phyloP scores from a whole-genome alignment of 2,113 vertebrate species.

The Danio rerio region DNA sequence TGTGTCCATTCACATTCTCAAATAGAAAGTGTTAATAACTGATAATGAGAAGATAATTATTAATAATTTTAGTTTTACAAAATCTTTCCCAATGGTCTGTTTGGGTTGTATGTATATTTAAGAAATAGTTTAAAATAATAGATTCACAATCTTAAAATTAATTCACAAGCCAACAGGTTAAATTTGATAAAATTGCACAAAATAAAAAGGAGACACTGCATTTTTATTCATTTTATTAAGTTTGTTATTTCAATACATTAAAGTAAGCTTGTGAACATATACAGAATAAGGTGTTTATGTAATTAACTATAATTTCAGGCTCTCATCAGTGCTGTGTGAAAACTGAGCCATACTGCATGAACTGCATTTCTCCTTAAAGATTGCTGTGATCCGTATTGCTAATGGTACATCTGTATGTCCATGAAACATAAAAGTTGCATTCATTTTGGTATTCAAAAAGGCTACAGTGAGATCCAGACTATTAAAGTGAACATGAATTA shows the following conservation, averaged over 20 bases:
- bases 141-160: no score
- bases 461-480: neutral
- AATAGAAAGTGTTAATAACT: no score
- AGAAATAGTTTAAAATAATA: no score
- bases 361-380: neutral
- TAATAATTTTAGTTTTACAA: no score
- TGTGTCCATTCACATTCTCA: no score
- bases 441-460: conserved; percentile 24
- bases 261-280: conserved; percentile 7
- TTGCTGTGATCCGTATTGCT: neutral
- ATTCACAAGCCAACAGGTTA: no score
- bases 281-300: neutral
- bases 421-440: neutral
- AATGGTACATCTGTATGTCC: neutral
- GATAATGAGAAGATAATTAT: no score
- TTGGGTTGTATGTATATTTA: no score
- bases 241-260: conserved; percentile 9
- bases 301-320: neutral
- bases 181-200: neutral
- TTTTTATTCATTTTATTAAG: conserved; percentile 1
- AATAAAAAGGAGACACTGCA: neutral
- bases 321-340: neutral
- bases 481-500: neutral
- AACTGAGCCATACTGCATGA: neutral
- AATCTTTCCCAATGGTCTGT: no score